phyloP scores from a whole-genome alignment of 2,888 invertebrate species.

The Hetaerina titia region DNA sequence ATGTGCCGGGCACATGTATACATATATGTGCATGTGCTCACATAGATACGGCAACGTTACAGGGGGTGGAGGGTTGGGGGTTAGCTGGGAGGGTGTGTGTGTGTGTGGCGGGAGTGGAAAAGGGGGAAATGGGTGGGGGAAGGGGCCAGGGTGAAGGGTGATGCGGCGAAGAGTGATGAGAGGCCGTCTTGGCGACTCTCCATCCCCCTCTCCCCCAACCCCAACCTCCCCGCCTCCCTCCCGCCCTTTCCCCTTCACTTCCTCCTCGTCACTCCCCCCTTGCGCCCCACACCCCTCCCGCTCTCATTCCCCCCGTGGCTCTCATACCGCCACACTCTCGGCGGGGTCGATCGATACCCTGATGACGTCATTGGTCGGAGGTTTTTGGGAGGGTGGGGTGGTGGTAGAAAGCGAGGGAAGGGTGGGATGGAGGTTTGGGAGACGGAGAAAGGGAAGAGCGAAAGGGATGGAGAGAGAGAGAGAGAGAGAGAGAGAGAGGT shows the following conservation, averaged over 20 bases:
- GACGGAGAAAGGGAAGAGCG: background rate
- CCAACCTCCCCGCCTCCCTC: background rate
- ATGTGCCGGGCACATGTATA: background rate
- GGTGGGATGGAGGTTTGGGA: background rate
- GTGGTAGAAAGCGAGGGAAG: background rate
- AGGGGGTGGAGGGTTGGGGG: background rate
- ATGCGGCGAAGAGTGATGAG: conserved; percentile 30
- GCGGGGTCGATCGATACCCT: background rate
- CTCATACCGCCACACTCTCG: background rate
- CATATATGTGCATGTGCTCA: background rate
- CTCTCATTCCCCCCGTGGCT: background rate
- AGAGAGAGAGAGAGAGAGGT: background rate
- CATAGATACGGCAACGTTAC: background rate
- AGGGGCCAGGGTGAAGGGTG: background rate
- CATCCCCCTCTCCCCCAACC: background rate
- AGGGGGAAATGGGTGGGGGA: background rate
- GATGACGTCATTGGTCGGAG: conserved; percentile 29
- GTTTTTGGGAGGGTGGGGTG: background rate
- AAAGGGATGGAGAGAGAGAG: background rate
- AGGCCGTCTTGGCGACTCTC: conserved; percentile 28
- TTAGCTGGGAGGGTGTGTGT: background rate
- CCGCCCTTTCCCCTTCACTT: background rate
- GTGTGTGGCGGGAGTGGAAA: background rate
- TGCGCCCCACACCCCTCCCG: background rate
- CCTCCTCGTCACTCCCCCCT: background rate